Base-by-base conservation (phyloP, 1,140 invertebrate species). In the Eurosta solidaginis region DNA sequence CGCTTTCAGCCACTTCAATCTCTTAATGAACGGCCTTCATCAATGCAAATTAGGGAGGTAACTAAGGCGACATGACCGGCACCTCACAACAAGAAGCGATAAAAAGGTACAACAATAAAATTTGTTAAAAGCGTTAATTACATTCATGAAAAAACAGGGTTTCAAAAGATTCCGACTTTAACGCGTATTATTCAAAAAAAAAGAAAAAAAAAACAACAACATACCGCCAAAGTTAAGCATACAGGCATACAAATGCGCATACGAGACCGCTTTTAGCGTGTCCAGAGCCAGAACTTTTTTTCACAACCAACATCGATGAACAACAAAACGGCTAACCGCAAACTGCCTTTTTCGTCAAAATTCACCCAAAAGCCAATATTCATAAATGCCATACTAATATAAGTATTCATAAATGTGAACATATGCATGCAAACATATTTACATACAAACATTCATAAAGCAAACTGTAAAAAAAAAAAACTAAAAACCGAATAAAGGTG, bases 91-190 rank as follows among this genome's bases (percentile, higher is more conserved):
- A 76, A 44, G 50, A 22, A 44, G 40, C 47, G 78, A 73, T 78
- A 76, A 78, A 78, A 59, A 52, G 76, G 74, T 44, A 50, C 33
- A 59, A 59, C 52, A 63, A 77, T 74, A 78, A 78, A 78, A 78
- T 78, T 76, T 76, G 78, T 82, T 84, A 86, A 86, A 86, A 86
- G 85, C 83, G 83, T 84, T 86, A 86, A 86, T 86, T 86, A 86
- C 82, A 79, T 76, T 49, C 77, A 75, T 40, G 20, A 74, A 76
- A 73, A 77, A 79, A 79, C 1, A 68, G 27, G 73, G 44, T 22
- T 74, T 47, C 17, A 68, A 68, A 40, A n/a, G 59, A 20, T n/a
- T 17, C 73, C 44, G 73, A 74, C 40, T 74, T 74, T 74, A n/a
- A 74, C 44, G 73, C 73, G 17, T 74, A 74, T 74, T 74, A 68